Percentiles rank a stretch among this genome's conserved stretches.
These are phyloP conservation scores for Coturnix japonica DNA, from an alignment of 2,113 vertebrate species.

Conservation along the genomic window DNA sequence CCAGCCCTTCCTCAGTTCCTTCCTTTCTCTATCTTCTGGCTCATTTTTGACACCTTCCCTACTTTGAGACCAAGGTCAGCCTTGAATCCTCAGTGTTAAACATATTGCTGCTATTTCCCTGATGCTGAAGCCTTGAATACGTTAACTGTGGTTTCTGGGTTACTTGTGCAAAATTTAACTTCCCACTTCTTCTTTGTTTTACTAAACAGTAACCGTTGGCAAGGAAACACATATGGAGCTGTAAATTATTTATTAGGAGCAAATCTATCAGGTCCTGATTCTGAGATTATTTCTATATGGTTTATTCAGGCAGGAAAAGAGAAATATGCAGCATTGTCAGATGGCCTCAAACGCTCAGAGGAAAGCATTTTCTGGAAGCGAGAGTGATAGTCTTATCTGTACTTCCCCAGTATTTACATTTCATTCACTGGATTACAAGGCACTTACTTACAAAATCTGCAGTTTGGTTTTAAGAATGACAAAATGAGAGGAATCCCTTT, in stretches of 20 bases:
- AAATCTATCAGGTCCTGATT: slow-evolving; percentile 64
- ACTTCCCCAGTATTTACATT: slow-evolving; percentile 33
- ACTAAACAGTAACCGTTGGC: slow-evolving; percentile 57
- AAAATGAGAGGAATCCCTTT: slow-evolving; percentile 36
- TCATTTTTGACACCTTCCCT: neutral
- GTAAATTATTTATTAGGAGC: slow-evolving; percentile 70
- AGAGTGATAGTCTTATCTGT: slow-evolving; percentile 5
- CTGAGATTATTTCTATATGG: slow-evolving; percentile 52
- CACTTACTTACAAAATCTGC: neutral
- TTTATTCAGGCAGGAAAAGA: slow-evolving; percentile 53
- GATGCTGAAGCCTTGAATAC: neutral
- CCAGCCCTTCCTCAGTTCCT: slow-evolving; percentile 25
- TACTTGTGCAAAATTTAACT: neutral
- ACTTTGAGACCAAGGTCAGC: neutral
- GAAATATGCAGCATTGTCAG: slow-evolving; percentile 12
- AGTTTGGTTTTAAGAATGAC: slow-evolving; percentile 21
- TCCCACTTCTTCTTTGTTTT: slow-evolving; percentile 30
- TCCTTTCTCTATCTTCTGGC: neutral
- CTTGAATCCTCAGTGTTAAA: neutral
- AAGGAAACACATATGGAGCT: slow-evolving; percentile 71
- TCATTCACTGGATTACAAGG: slow-evolving; percentile 14
- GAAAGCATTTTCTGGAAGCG: slow-evolving; percentile 55
- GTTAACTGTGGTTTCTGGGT: neutral
- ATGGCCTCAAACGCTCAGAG: slow-evolving; percentile 26
- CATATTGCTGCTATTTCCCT: neutral